Conservation (phyloP, 1,140 invertebrate genomes). For the Trichoplusia ni region DNA sequence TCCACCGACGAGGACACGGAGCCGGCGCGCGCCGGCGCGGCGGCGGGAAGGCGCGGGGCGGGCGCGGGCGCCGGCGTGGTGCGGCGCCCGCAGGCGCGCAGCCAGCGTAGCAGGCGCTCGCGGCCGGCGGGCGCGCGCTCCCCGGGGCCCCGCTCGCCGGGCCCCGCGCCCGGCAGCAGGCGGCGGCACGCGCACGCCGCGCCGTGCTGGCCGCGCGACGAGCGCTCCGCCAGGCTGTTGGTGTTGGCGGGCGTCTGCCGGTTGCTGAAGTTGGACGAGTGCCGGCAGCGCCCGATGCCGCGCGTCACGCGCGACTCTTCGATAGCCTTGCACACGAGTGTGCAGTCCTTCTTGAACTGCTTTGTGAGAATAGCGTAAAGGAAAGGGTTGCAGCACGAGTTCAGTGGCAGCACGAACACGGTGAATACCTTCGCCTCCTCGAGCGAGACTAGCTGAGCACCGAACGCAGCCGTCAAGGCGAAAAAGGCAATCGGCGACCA, state of each 20-base stretch:
- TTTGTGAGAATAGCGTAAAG: conserved; percentile 98
- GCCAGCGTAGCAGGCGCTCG: conserved; percentile 78
- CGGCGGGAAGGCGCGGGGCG: conserved; percentile 51
- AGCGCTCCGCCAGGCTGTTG: conserved; percentile 90
- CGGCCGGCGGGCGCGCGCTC: conserved; percentile 52
- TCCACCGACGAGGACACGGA: conserved; percentile 94
- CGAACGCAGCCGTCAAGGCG: conserved; percentile 95
- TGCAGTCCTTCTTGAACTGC: conserved; percentile 98
- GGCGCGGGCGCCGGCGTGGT: conserved; percentile 43
- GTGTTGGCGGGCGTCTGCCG: conserved; percentile 93
- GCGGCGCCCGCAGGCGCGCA: conserved; percentile 59
- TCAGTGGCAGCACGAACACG: conserved; percentile 96
- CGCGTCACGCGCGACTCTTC: conserved; percentile 95
- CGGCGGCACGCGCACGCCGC: conserved; percentile 87
- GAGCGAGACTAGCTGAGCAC: conserved; percentile 93
- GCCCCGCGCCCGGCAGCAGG: conserved; percentile 78
- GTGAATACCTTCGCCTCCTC: conserved; percentile 98
- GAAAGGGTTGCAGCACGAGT: conserved; percentile 98
- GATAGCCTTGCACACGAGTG: conserved; percentile 96
- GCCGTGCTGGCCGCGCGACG: conserved; percentile 86
- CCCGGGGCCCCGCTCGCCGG: conserved; percentile 42
- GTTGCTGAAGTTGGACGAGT: conserved; percentile 95
- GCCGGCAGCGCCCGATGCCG: conserved; percentile 91
- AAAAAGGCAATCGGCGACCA: conserved; percentile 99
- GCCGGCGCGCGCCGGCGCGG: conserved; percentile 89